Percentiles rank a stretch among this genome's conserved stretches.
Evolutionary conservation across 2,888 invertebrate species (phyloP).

Genomic region (Clanis bilineata): DNA sequence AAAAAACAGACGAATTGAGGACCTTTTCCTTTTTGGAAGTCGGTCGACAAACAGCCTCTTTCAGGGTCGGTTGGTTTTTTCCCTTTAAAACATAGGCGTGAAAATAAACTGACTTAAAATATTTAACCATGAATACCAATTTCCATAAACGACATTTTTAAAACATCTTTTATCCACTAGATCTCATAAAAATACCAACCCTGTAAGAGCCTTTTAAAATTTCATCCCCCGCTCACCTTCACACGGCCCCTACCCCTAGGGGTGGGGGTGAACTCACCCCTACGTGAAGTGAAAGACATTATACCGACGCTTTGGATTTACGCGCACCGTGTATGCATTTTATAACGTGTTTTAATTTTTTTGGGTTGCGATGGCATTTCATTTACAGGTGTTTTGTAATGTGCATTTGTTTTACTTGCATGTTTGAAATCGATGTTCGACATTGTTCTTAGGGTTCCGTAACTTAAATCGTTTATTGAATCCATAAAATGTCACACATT

Average conservation of each 20-base stretch:
- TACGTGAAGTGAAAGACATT: slow-evolving; percentile 21
- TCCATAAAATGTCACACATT: too few species aligned
- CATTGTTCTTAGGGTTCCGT: too few species aligned
- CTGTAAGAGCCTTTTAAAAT: slow-evolving; percentile 62
- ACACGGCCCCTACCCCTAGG: neutral
- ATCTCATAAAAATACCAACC: slow-evolving; percentile 40
- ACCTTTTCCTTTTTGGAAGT: too few species aligned
- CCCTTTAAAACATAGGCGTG: too few species aligned
- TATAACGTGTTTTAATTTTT: neutral
- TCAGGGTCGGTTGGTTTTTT: too few species aligned
- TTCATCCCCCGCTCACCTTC: slow-evolving; percentile 52
- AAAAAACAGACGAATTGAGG: too few species aligned
- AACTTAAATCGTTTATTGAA: too few species aligned
- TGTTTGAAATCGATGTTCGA: too few species aligned
- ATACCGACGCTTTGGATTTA: slow-evolving; percentile 17
- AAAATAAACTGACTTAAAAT: too few species aligned
- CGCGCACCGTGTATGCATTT: slow-evolving; percentile 1
- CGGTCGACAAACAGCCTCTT: too few species aligned
- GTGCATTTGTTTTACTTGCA: too few species aligned
- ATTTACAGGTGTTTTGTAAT: neutral
- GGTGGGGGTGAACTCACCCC: slow-evolving; percentile 2
- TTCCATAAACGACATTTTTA: slow-evolving; percentile 10
- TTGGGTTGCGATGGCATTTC: neutral
- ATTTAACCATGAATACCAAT: neutral
- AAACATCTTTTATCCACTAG: slow-evolving; percentile 11